These are phyloP conservation scores for Standfussiana lucernea DNA, from an alignment of 2,888 invertebrate species.

Conservation along the genomic window DNA sequence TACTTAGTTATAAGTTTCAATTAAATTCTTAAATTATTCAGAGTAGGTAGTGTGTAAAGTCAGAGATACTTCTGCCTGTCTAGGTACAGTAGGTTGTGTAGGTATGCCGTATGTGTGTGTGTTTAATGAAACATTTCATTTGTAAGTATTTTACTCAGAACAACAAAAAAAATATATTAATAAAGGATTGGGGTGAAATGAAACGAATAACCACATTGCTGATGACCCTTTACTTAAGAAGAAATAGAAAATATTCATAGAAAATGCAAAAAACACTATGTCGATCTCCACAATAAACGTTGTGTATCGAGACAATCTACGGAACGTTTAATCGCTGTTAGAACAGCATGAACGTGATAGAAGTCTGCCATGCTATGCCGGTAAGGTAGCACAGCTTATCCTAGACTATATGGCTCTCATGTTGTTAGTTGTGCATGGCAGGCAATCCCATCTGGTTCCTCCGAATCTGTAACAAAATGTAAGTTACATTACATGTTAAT, in stretches of 20 bases:
- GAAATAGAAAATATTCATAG: conserved; percentile 4
- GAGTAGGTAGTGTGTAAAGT: no score
- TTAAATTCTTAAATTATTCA: no score
- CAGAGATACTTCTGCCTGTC: background rate
- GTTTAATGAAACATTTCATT: background rate
- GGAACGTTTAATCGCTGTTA: conserved; percentile 31
- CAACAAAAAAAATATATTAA: no score
- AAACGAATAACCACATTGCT: conserved; percentile 28
- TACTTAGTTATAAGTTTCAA: no score
- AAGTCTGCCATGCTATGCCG: background rate
- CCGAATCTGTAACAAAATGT: conserved; percentile 22
- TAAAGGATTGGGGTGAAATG: background rate
- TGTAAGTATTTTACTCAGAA: background rate
- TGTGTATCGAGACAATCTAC: conserved; percentile 51
- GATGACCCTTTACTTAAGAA: conserved; percentile 30
- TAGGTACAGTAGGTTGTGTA: background rate
- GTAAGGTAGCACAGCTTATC: background rate
- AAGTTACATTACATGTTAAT: background rate
- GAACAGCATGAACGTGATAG: conserved; percentile 26
- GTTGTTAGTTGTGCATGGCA: background rate
- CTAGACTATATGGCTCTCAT: background rate
- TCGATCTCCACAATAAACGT: conserved; percentile 42
- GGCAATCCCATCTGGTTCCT: conserved; percentile 22
- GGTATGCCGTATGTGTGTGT: conserved; percentile 2
- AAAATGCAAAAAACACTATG: conserved; percentile 21